phyloP scores from a whole-genome alignment of 2,797 vertebrate genomes.

The Passerculus sandwichensis region DNA sequence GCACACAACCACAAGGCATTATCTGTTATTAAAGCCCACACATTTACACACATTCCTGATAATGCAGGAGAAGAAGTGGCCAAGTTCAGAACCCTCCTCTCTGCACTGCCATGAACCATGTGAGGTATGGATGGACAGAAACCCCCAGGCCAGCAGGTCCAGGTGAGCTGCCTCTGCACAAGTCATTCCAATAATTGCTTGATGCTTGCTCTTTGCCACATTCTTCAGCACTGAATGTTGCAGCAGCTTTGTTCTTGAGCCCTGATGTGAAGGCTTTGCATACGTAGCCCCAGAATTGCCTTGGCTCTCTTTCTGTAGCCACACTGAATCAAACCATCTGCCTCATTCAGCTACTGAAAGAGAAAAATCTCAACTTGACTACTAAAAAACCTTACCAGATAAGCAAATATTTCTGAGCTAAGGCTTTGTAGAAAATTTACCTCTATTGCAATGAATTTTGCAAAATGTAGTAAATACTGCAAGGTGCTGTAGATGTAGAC shows the following conservation, averaged over 20 bases:
- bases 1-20: background rate
- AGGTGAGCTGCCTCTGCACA: background rate
- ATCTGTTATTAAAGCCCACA: background rate
- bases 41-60: background rate
- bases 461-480: background rate
- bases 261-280: background rate
- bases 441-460: background rate
- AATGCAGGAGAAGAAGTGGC: background rate
- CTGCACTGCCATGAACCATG: rapidly evolving
- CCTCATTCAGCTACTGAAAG: background rate
- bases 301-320: conserved; percentile 5
- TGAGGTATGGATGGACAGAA: background rate
- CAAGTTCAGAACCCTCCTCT: background rate
- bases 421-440: background rate
- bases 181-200: background rate
- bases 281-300: background rate
- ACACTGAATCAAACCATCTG: background rate
- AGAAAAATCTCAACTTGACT: background rate
- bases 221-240: background rate
- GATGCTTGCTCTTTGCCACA: background rate
- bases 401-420: background rate
- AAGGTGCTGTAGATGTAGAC: background rate
- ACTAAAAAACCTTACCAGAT: background rate
- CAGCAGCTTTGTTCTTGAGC: background rate
- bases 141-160: background rate